Evolutionary conservation across 1,140 invertebrate genomes (phyloP), one percentile per base, ranked within the genome.

Genomic region (Hestina assimilis): DNA sequence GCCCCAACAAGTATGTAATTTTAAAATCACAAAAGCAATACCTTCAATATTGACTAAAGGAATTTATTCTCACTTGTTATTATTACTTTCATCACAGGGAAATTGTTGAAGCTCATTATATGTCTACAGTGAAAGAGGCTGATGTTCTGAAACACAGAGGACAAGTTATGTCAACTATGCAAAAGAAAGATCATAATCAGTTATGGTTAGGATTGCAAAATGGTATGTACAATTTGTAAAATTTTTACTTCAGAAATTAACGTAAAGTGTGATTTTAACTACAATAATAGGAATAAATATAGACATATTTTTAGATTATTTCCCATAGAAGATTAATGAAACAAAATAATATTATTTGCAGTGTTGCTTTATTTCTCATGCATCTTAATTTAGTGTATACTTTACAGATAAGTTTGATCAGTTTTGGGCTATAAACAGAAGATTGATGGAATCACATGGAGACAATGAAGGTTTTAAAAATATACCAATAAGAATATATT

Each of bases 171-270:
- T 96, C 96, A 21, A 93, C 91, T 59, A 99, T 99, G 98, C 97
- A 98, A 73, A 97, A 97, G 75, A 98, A 98, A 82, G 98, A 99
- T 75, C 98, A 99, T 76, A 97, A 96, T 86, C 97, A 99, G 69
- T 89, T 99, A 4, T 99, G 98, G 97, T 90, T 95, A 29, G 97
- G 97, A 17, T 85, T 99, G 56, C 92, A 95, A 76, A 98, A 99
- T 91, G 97, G 95, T 96, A 91, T 55, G 8, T 15, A 33, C 4
- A 33, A 15, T 1, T 28, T n/a, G n/a, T n/a, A n/a, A n/a, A n/a
- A n/a, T n/a, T n/a, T n/a, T n/a, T n/a, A n/a, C n/a, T n/a, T n/a
- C n/a, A n/a, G n/a, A n/a, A n/a, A n/a, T n/a, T n/a, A n/a, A n/a
- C n/a, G n/a, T n/a, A n/a, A n/a, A n/a, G n/a, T n/a, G 24, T 7